A percentile compares a stretch with the other conserved stretches of the same genome.
phyloP scores from a whole-genome alignment of 2,113 vertebrate species.

The Mionectes macconnelli region DNA sequence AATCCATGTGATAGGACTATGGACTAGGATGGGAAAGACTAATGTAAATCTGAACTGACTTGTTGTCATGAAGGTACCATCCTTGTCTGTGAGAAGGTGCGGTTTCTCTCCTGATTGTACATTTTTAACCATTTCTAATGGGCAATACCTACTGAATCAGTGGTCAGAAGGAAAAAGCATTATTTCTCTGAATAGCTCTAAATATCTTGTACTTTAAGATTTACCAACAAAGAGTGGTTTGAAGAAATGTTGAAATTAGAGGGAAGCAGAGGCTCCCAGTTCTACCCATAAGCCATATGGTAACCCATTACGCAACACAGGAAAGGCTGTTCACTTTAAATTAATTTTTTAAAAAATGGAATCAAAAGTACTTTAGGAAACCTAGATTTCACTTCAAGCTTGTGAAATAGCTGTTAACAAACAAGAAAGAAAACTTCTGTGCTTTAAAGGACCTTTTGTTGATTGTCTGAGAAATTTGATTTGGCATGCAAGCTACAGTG shows the following conservation, averaged over 20 bases:
- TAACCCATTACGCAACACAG: neutral
- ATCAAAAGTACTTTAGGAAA: neutral
- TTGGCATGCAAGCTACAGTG: neutral
- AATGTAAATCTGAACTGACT: neutral
- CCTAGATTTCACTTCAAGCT: neutral
- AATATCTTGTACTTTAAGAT: neutral
- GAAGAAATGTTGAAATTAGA: neutral
- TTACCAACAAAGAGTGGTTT: neutral
- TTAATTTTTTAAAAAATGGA: neutral
- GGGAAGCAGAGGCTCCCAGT: neutral
- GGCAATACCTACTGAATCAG: neutral
- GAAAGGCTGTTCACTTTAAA: neutral
- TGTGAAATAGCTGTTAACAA: neutral
- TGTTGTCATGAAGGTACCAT: neutral
- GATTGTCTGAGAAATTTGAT: neutral
- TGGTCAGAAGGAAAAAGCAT: neutral
- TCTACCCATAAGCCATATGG: neutral
- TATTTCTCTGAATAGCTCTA: neutral
- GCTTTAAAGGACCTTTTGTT: neutral
- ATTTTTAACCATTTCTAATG: neutral
- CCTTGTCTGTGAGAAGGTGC: neutral
- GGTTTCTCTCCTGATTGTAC: neutral
- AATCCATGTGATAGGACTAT: neutral
- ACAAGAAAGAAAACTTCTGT: neutral
- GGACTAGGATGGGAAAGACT: neutral